Evolutionary conservation across 2,113 vertebrate species (phyloP).

Genomic region (Donacobius atricapilla): DNA sequence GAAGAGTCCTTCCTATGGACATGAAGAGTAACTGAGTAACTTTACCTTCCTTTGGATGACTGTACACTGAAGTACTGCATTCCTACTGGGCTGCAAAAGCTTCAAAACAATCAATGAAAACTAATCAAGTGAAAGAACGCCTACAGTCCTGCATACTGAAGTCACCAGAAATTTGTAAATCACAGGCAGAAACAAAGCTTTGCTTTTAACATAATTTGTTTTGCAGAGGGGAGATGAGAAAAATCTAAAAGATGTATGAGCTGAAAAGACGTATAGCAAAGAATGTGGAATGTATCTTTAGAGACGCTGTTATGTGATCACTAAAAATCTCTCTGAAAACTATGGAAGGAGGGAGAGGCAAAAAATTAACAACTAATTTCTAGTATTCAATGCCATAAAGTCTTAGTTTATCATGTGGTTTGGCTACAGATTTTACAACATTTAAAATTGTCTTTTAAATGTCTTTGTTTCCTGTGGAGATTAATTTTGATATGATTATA

Average conservation of each 20-base stretch:
- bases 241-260: not conserved
- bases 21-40: not conserved
- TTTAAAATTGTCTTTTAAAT: not conserved
- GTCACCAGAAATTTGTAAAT: not conserved
- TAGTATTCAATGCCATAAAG: not conserved
- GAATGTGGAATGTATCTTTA: not conserved
- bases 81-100: not conserved
- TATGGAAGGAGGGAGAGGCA: not conserved
- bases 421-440: not conserved
- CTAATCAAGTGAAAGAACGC: accelerated
- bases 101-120: not conserved
- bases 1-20: not conserved
- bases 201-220: not conserved
- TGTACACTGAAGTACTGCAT: not conserved
- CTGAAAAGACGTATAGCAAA: not conserved
- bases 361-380: not conserved
- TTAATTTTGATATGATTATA: not conserved
- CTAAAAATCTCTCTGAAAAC: not conserved
- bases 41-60: not conserved
- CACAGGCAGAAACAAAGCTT: not conserved
- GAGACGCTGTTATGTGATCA: not conserved
- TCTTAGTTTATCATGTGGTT: not conserved
- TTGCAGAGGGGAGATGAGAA: not conserved
- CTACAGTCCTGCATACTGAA: not conserved
- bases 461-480: not conserved